Percentiles rank a stretch among this genome's conserved stretches.
These are phyloP conservation scores for Cygnus atratus DNA, from an alignment of 2,113 vertebrate species.

Conservation along the genomic window DNA sequence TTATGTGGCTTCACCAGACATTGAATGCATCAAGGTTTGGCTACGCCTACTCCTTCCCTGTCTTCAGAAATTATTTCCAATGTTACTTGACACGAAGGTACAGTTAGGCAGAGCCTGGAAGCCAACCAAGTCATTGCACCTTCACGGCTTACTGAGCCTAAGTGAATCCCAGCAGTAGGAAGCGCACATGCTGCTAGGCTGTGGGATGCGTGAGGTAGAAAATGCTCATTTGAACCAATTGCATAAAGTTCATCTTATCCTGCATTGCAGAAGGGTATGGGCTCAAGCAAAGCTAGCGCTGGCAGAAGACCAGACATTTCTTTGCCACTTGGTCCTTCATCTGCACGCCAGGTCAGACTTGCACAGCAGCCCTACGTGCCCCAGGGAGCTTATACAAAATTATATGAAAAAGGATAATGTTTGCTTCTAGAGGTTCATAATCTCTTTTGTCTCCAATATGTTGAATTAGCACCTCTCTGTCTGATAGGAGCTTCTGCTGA, in stretches of 20 bases:
- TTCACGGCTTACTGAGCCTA: background rate
- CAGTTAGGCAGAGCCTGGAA: background rate
- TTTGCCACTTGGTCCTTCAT: background rate
- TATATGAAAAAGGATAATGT: background rate
- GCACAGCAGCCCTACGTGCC: accelerated
- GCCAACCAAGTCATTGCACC: background rate
- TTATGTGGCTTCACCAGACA: background rate
- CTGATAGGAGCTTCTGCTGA: background rate
- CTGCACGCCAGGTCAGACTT: background rate
- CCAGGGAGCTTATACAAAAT: background rate
- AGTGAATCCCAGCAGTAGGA: background rate
- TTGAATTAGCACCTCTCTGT: background rate
- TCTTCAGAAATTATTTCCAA: conserved; percentile 20
- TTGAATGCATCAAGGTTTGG: background rate
- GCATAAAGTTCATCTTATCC: background rate
- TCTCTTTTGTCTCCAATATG: background rate
- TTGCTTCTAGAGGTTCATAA: background rate
- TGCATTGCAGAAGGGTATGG: background rate
- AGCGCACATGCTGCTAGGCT: background rate
- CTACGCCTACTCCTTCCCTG: background rate
- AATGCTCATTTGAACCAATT: background rate
- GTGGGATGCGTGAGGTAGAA: background rate
- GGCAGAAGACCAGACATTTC: background rate
- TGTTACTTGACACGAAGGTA: background rate
- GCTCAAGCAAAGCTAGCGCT: background rate